Evolutionary conservation across 2,888 invertebrate species (phyloP).

Genomic region (Cosmopolites sordidus): DNA sequence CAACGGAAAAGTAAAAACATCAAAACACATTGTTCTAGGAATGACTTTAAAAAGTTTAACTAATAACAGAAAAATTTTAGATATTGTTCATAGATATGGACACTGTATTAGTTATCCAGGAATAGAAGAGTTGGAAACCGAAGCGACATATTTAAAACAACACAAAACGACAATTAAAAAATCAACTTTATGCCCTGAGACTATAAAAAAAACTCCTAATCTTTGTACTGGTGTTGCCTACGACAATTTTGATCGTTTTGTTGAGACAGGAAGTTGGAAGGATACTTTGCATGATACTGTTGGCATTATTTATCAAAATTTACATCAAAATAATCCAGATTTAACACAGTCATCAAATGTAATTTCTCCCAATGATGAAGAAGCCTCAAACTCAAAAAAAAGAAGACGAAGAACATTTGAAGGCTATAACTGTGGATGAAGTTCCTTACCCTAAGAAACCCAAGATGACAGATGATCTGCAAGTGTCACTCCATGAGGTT

Average conservation of each 20-base stretch:
- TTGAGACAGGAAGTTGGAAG: slow-evolving; percentile 21
- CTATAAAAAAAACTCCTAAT: slow-evolving; percentile 6
- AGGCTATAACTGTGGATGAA: slow-evolving; percentile 25
- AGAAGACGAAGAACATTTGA: slow-evolving; percentile 32
- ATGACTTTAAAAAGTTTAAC: slow-evolving; percentile 12
- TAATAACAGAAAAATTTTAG: slow-evolving; percentile 21
- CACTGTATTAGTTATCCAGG: slow-evolving; percentile 15
- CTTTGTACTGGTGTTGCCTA: slow-evolving; percentile 18
- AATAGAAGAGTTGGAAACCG: too few species aligned
- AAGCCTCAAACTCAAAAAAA: slow-evolving; percentile 12
- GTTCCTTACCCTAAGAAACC: slow-evolving; percentile 27
- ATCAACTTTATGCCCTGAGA: slow-evolving; percentile 10
- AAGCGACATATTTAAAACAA: too few species aligned
- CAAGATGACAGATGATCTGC: slow-evolving; percentile 30
- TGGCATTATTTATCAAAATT: slow-evolving; percentile 23
- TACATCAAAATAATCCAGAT: not conserved
- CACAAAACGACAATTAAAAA: slow-evolving; percentile 15
- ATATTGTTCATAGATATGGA: slow-evolving; percentile 23
- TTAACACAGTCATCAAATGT: not conserved
- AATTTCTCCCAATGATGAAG: slow-evolving; percentile 10
- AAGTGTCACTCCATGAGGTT: slow-evolving; percentile 1
- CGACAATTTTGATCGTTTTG: slow-evolving; percentile 14
- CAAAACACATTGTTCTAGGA: too few species aligned
- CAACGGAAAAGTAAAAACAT: too few species aligned
- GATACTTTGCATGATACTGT: slow-evolving; percentile 25